Evolutionary conservation across 2,113 vertebrate species (phyloP).

Genomic region (Lepidothrix coronata): DNA sequence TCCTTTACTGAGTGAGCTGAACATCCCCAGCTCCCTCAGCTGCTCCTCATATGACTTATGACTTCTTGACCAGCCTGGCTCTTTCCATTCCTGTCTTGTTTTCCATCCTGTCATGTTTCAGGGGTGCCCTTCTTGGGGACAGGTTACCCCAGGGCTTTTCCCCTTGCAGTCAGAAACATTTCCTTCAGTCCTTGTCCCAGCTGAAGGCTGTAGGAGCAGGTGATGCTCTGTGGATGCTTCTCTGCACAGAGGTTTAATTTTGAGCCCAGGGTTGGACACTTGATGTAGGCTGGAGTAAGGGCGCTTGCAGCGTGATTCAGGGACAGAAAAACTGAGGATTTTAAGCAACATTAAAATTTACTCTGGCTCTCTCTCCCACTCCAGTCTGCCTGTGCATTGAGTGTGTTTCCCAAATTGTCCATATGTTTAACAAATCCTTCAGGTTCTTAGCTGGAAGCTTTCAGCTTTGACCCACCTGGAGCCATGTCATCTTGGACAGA

Average conservation of each 20-base stretch:
- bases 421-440: neutral
- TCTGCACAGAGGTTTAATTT: neutral
- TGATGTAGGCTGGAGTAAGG: neutral
- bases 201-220: neutral
- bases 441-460: slow-evolving; percentile 43
- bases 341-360: neutral
- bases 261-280: neutral
- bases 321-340: neutral
- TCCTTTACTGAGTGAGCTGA: neutral
- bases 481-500: slow-evolving; percentile 51
- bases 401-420: neutral
- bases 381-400: neutral
- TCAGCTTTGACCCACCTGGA: slow-evolving; percentile 65
- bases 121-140: neutral
- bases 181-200: neutral
- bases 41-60: neutral
- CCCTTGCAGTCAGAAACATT: neutral
- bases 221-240: neutral
- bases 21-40: neutral
- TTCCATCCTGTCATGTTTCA: neutral
- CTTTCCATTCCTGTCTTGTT: neutral
- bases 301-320: neutral
- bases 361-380: neutral
- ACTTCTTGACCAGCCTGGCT: neutral
- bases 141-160: neutral